Evolutionary conservation across 2,888 invertebrate species (phyloP), one percentile per base, ranked within the genome.

Genomic region (Hypsopygia costalis): DNA sequence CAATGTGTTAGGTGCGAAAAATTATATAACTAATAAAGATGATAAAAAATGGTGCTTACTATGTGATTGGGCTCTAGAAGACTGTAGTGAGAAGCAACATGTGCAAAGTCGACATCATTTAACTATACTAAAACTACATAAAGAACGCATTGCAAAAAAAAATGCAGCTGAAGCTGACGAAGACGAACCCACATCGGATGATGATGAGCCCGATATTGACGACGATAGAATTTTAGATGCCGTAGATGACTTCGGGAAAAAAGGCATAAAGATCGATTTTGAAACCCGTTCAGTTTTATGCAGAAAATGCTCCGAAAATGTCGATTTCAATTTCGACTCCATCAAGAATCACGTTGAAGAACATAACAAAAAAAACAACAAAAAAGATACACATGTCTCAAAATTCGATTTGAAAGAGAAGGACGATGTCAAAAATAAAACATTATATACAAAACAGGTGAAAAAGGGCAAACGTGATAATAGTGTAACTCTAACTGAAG

Each of bases 221-320:
- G 34, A 21, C 9, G 41, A 39, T 12, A 54, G 55, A 29, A 58
- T 69, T 21, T 9, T 56, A 0, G 54, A 64, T 12, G 43, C 47
- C 0, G 11, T 68, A 1, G 11, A 34, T 3, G 47, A 49, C 16
- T 67, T 66, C 16, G 59, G 69, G 40, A 55, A 56, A 8, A 56
- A 66, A n/a, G 41, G 55, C 6, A 53, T 76, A 1, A 56, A 51
- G 2, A 48, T 75, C 1, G 53, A 72, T 41, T 54, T 70, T 9
- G 58, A 56, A 8, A 43, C 20, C 0, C 41, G 44, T 2, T 51
- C 45, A 0, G 73, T 62, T 1, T 12, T 43, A 27, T 74, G 73
- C 42, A 62, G 52, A 30, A 58, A 51, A 40, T 73, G 73, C 36
- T 41, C 43, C 0, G 46, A 38, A 8, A 29, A 11, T 34, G 9